Base-by-base conservation (phyloP, 2,113 vertebrate genomes). In the Prietella phreatophila region DNA sequence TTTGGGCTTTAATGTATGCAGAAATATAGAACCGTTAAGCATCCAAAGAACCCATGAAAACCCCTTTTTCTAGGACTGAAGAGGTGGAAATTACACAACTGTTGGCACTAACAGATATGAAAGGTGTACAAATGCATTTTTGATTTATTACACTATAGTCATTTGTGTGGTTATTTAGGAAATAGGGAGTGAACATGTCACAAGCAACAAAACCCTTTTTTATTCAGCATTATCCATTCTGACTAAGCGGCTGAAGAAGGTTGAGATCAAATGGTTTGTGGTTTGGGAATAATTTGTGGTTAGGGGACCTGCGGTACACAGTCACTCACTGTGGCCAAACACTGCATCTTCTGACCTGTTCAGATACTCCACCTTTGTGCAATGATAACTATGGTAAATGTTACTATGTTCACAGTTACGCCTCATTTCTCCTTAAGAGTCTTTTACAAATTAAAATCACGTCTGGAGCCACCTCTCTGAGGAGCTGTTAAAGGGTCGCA, bases 381-480 rank as follows among this genome's bases (percentile, higher is more conserved):
- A 85, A 36, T 76, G 87, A 83, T 79, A 87, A 89, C 36, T 33
- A 60, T 78, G 61, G 76, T 47, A 67, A 80, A 71, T 47, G 50
- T 89, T 90, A 58, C 89, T 85, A 83, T 85, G 87, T 83, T 87
- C 78, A 25, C 85, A 87, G 73, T 89, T 89, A 84, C 75, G 85
- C 82, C 67, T 89, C 65, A 90, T 90, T 90, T 88, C 81, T 80
- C 82, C 76, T 87, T 87, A 90, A 89, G 55, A 89, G 85, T 79
- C 82, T 82, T 56, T 87, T 85, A 85, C 50, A 89, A 90, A 90
- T 89, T 87, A 90, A 90, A 90, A 89, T 86, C 87, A 87, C 50
- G 55, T 82, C 86, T 86, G 65, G 79, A 89, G 85, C 58, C 80
- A 79, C 82, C 83, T 90, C 87, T 88, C 86, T 87, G 83, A 90